A percentile compares a stretch with the other conserved stretches of the same genome.
These are phyloP conservation scores for Scalopus aquaticus DNA, from an alignment of 2,113 vertebrate genomes.

Conservation along the genomic window DNA sequence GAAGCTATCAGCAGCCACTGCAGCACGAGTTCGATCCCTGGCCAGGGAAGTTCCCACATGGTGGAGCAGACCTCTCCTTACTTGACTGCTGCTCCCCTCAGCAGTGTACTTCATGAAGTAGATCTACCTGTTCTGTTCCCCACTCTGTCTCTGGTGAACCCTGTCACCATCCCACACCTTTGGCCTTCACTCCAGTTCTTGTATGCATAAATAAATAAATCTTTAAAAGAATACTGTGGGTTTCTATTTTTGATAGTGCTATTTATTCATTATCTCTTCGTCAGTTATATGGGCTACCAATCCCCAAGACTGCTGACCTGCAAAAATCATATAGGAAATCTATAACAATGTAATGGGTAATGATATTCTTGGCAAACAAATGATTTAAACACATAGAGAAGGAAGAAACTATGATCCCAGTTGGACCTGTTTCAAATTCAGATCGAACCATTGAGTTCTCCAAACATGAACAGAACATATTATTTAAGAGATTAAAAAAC, in stretches of 20 bases:
- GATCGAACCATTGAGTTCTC: background rate
- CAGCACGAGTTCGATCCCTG: too few relatives aligned
- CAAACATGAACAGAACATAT: background rate
- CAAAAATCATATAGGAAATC: background rate
- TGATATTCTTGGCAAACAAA: background rate
- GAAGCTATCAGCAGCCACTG: too few relatives aligned
- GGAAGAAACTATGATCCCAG: background rate
- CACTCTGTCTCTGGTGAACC: too few relatives aligned
- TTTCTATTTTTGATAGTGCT: background rate
- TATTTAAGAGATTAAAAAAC: background rate
- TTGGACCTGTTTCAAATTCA: background rate
- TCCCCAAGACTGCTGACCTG: background rate
- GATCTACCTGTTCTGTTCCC: too few relatives aligned
- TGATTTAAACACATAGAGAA: background rate
- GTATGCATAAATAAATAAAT: too few relatives aligned
- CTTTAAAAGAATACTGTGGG: background rate
- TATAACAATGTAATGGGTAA: background rate
- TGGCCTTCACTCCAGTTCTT: too few relatives aligned
- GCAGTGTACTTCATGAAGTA: too few relatives aligned
- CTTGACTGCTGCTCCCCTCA: too few relatives aligned
- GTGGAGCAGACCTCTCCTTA: too few relatives aligned
- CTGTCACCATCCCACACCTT: too few relatives aligned
- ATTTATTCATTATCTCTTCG: background rate
- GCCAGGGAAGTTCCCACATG: too few relatives aligned
- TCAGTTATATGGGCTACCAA: too few relatives aligned